Percentiles rank a stretch among this genome's conserved stretches.
phyloP scores from a whole-genome alignment of 2,888 invertebrate species.

The Leptarthrus brevirostris region DNA sequence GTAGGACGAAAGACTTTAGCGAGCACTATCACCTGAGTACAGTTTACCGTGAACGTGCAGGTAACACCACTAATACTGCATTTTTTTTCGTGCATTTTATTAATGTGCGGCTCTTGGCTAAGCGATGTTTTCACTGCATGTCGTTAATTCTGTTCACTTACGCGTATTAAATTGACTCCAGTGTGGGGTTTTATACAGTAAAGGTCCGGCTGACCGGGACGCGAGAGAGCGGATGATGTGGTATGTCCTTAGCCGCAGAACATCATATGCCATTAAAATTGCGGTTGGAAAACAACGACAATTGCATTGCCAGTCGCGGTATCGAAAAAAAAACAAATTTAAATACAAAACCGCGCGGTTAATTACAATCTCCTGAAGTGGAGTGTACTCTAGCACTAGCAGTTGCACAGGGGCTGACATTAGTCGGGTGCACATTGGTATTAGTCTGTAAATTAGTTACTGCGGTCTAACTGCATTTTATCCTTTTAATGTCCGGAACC shows the following conservation, averaged over 20 bases:
- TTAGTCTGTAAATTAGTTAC: slow-evolving; percentile 12
- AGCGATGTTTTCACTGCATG: slow-evolving; percentile 19
- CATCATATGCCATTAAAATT: slow-evolving; percentile 23
- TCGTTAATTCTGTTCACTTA: slow-evolving; percentile 36
- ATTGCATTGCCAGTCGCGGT: background rate
- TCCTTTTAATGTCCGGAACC: background rate
- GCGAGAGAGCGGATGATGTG: background rate
- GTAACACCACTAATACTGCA: background rate
- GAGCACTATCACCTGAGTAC: background rate
- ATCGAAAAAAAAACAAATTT: slow-evolving; percentile 6
- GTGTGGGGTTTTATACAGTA: no score
- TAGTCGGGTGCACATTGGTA: background rate
- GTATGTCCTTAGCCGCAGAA: background rate
- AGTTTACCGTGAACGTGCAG: background rate
- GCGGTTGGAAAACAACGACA: slow-evolving; percentile 14
- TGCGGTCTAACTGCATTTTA: background rate
- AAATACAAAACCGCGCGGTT: background rate
- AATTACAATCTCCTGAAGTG: slow-evolving; percentile 1
- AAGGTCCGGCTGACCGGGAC: background rate
- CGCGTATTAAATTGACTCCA: slow-evolving; percentile 25
- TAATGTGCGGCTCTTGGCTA: slow-evolving; percentile 6
- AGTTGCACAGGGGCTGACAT: background rate
- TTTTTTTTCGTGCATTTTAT: background rate
- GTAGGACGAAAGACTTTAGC: background rate
- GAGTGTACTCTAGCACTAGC: background rate